Conservation (phyloP, 2,113 vertebrate genomes). For the Loxodonta africana region DNA sequence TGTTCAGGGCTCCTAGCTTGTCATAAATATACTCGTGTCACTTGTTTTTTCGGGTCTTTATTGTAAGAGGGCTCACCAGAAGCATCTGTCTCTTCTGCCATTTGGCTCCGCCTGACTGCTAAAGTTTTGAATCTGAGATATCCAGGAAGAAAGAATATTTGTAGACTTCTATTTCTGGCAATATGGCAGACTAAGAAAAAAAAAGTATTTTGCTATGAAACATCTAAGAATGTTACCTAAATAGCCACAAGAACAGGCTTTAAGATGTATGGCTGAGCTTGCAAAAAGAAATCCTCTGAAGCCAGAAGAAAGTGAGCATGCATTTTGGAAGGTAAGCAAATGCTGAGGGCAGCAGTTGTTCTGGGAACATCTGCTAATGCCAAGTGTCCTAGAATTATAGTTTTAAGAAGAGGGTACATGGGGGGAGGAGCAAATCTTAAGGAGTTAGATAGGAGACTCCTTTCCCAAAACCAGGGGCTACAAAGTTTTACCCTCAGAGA, state of each 20-base stretch:
- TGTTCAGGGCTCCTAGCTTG: too few relatives aligned
- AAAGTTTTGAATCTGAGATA: constrained; percentile 36
- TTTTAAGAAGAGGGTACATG: background rate
- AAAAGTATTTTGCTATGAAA: constrained; percentile 25
- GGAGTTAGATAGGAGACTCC: background rate
- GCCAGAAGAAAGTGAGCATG: background rate
- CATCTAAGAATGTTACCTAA: background rate
- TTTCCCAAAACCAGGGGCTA: background rate
- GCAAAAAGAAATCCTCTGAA: background rate
- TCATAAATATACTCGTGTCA: too few relatives aligned
- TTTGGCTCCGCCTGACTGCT: background rate
- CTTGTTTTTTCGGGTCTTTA: too few relatives aligned
- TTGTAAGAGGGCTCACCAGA: too few relatives aligned
- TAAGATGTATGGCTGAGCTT: background rate
- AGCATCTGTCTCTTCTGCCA: too few relatives aligned
- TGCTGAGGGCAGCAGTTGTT: background rate
- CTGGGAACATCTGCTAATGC: background rate
- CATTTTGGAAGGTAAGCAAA: background rate
- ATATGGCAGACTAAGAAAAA: background rate
- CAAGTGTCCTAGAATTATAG: background rate
- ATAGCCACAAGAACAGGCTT: background rate
- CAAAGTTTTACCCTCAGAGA: background rate
- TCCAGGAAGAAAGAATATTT: background rate
- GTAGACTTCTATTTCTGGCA: constrained; percentile 18
- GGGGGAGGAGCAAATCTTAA: background rate